phyloP scores from a whole-genome alignment of 2,888 invertebrate genomes.

The Dryobota labecula region DNA sequence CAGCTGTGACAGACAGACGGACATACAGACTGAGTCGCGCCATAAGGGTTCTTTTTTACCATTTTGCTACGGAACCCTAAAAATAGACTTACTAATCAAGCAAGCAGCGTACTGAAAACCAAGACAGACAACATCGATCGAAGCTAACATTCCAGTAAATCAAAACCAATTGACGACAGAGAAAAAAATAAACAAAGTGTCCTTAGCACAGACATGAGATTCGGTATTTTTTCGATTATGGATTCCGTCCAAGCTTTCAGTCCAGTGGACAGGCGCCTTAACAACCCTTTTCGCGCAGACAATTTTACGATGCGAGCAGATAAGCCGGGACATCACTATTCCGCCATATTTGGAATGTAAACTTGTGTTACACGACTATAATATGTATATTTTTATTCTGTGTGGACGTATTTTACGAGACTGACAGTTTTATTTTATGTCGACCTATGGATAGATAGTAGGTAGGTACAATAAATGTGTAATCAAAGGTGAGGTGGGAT shows the following conservation, averaged over 20 bases:
- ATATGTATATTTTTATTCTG: slow-evolving; percentile 7
- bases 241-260: slow-evolving; percentile 13
- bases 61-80: no score
- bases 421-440: neutral
- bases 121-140: neutral
- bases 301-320: slow-evolving; percentile 51
- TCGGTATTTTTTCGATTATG: slow-evolving; percentile 14
- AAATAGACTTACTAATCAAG: neutral
- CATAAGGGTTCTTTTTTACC: no score
- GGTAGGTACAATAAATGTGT: neutral
- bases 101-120: no score
- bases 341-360: slow-evolving; percentile 42
- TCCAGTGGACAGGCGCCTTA: slow-evolving; percentile 39
- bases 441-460: neutral
- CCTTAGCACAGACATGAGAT: neutral
- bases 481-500: neutral
- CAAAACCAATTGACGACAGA: neutral
- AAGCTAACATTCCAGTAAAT: neutral
- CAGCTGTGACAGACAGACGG: no score
- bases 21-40: no score
- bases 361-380: slow-evolving; percentile 17
- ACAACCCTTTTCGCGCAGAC: slow-evolving; percentile 47
- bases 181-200: neutral
- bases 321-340: slow-evolving; percentile 55
- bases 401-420: neutral